Conservation (phyloP, 37 sponge, comb jelly and placozoan genomes). For the Agelas oroides region DNA sequence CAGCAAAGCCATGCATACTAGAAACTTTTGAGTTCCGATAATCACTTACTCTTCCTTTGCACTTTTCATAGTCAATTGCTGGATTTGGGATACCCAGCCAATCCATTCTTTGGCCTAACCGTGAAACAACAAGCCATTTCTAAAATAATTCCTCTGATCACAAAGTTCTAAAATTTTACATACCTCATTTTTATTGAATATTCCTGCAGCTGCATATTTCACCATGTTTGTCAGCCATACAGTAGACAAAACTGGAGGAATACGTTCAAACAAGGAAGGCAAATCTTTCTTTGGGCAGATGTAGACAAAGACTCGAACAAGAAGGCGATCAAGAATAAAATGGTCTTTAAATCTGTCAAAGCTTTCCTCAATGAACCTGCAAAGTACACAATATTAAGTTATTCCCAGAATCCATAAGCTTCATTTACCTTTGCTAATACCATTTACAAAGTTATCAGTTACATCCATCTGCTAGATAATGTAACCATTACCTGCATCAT, state of each 20-base stretch:
- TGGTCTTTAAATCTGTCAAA: constrained; percentile 7
- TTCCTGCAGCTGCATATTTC: neutral
- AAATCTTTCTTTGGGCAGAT: constrained; percentile 29
- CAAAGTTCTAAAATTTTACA: neutral
- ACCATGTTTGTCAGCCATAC: neutral
- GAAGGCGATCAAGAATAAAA: constrained; percentile 24
- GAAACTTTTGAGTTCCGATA: too few relatives aligned
- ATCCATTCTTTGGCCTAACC: neutral
- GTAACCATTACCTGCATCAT: too few relatives aligned
- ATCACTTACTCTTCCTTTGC: too few relatives aligned
- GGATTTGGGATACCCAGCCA: too few relatives aligned
- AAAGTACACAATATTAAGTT: too few relatives aligned
- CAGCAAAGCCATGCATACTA: too few relatives aligned
- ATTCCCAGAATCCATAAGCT: too few relatives aligned
- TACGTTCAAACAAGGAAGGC: neutral
- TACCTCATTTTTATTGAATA: neutral
- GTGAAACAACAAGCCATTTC: too few relatives aligned
- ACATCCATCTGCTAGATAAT: too few relatives aligned
- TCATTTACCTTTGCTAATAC: too few relatives aligned
- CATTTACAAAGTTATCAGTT: too few relatives aligned
- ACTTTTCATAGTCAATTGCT: too few relatives aligned
- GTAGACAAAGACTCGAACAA: constrained; percentile 32
- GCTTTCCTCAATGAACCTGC: neutral
- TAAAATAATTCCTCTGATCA: neutral
- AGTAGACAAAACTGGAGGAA: constrained; percentile 20